These are phyloP conservation scores for Ornithoptera alexandrae DNA, from an alignment of 2,888 invertebrate genomes.

Conservation along the genomic window DNA sequence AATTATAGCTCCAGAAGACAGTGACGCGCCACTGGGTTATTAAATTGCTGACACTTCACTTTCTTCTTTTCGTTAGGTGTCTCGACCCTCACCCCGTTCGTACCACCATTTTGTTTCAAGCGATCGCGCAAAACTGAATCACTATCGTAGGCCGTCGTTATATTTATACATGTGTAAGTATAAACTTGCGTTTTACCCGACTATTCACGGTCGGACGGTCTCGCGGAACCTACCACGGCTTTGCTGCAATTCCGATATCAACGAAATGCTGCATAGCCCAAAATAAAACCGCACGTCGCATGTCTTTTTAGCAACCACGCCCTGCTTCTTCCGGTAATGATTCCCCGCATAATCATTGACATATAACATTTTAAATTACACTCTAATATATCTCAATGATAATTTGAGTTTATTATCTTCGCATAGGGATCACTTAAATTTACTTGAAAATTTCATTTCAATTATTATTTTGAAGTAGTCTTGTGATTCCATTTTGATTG, in stretches of 20 bases:
- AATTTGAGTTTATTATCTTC: conserved; percentile 51
- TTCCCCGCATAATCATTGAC: conserved; percentile 31
- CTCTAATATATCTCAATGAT: conserved; percentile 37
- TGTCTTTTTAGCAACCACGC: conserved; percentile 48
- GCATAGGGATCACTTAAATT: conserved; percentile 40
- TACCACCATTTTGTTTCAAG: conserved; percentile 73
- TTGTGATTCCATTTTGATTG: no score
- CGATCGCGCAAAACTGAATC: conserved; percentile 77
- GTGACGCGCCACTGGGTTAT: conserved; percentile 47
- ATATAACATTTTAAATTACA: conserved; percentile 32
- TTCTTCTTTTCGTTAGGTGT: conserved; percentile 44
- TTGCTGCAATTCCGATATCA: conserved; percentile 62
- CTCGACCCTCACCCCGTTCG: conserved; percentile 49
- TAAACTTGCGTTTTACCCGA: conserved; percentile 74
- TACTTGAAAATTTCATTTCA: conserved; percentile 28
- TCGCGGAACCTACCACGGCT: conserved; percentile 51
- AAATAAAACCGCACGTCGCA: conserved; percentile 54
- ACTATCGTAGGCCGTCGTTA: conserved; percentile 62
- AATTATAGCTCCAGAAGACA: conserved; percentile 38
- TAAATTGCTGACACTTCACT: conserved; percentile 60
- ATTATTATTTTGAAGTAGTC: neutral
- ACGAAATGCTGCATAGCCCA: conserved; percentile 53
- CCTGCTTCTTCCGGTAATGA: conserved; percentile 66
- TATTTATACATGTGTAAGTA: conserved; percentile 76
- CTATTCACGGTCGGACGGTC: conserved; percentile 64